A percentile compares a stretch with the other conserved stretches of the same genome.
Evolutionary conservation across 1,140 invertebrate genomes (phyloP).

Genomic region (Pseudoatta argentina): DNA sequence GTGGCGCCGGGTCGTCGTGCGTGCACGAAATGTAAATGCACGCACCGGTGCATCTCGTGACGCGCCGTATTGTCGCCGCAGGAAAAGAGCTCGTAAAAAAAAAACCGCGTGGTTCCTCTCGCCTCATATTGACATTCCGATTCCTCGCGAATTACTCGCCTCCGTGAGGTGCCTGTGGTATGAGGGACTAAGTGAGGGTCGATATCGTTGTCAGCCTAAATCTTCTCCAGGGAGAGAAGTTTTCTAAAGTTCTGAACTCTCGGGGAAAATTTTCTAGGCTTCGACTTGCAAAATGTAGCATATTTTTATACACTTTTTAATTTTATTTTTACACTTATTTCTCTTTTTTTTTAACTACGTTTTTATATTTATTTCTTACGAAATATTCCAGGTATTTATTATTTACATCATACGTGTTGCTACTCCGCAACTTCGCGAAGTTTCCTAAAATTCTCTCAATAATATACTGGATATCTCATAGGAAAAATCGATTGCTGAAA

Average conservation of each 20-base stretch:
- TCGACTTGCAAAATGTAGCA: not conserved
- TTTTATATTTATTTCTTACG: not conserved
- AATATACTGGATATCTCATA: not conserved
- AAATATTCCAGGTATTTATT: not conserved
- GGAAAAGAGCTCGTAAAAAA: slow-evolving; percentile 50
- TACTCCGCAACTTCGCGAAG: not conserved
- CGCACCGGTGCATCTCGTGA: slow-evolving; percentile 50
- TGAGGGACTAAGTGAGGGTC: not conserved
- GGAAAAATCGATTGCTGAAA: no score
- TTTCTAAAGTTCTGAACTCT: not conserved
- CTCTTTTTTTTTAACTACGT: no score
- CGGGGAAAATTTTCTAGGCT: not conserved
- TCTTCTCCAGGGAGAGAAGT: not conserved
- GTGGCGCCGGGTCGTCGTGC: slow-evolving; percentile 8
- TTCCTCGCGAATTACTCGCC: not conserved
- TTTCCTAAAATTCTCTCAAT: not conserved
- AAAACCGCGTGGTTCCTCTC: slow-evolving; percentile 4
- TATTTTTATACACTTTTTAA: not conserved
- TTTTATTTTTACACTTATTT: not conserved
- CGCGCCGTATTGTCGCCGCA: slow-evolving; percentile 70
- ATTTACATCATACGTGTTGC: not conserved
- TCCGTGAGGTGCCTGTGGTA: not conserved
- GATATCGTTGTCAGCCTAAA: not conserved
- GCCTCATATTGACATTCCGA: slow-evolving; percentile 27
- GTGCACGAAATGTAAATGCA: slow-evolving; percentile 28